phyloP scores from a whole-genome alignment of 2,888 invertebrate genomes.

The Sabatieria punctata region DNA sequence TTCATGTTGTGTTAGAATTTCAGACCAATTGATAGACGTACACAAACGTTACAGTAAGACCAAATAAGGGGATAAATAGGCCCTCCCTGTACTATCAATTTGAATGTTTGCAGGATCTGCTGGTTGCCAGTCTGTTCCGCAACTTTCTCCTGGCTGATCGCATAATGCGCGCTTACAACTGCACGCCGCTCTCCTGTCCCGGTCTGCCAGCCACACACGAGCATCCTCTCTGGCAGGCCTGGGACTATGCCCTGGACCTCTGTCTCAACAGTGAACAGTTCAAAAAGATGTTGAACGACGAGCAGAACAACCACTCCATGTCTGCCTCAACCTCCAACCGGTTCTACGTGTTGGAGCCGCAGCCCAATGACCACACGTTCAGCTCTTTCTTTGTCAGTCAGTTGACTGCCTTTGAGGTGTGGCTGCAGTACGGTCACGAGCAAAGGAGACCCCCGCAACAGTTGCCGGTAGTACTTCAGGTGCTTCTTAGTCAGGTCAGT shows the following conservation, averaged over 20 bases:
- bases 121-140: conserved; percentile 92
- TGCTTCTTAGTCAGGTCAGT: conserved; percentile 24
- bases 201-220: conserved; percentile 71
- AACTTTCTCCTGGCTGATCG: conserved; percentile 91
- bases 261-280: conserved; percentile 78
- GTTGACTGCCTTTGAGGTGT: conserved; percentile 78
- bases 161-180: conserved; percentile 78
- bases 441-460: conserved; percentile 67
- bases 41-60: too few relatives aligned
- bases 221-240: conserved; percentile 53
- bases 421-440: conserved; percentile 64
- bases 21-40: too few relatives aligned
- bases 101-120: conserved; percentile 56
- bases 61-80: too few relatives aligned
- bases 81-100: too few relatives aligned
- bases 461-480: conserved; percentile 89
- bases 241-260: conserved; percentile 90
- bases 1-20: too few relatives aligned
- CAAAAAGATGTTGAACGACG: too few relatives aligned
- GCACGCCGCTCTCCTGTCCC: conserved; percentile 83
- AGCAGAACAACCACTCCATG: too few relatives aligned
- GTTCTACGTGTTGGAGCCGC: conserved; percentile 26
- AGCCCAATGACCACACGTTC: conserved; percentile 37
- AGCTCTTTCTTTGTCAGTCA: conserved; percentile 93
- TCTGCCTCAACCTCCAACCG: too few relatives aligned